Evolutionary conservation across 2,797 vertebrate species (phyloP).

Genomic region (Falco biarmicus): DNA sequence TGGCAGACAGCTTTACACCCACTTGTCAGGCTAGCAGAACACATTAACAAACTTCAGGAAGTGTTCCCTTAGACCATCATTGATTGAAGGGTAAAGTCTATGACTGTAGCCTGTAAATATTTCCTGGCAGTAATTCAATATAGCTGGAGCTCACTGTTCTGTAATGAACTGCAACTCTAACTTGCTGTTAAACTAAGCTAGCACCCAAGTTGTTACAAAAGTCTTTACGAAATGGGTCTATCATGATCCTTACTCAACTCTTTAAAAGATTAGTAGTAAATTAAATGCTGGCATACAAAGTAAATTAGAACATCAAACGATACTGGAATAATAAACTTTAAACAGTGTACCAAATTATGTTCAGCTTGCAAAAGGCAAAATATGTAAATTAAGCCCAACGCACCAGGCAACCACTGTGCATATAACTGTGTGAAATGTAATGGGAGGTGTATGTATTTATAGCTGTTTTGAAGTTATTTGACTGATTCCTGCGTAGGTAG

Average conservation of each 20-base stretch:
- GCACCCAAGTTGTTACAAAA: neutral
- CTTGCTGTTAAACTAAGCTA: constrained; percentile 29
- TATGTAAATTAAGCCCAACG: constrained; percentile 66
- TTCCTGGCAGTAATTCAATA: constrained; percentile 75
- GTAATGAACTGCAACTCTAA: constrained; percentile 65
- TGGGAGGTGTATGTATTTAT: constrained; percentile 32
- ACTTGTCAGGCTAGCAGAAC: constrained; percentile 55
- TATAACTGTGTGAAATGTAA: constrained; percentile 58
- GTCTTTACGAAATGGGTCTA: constrained; percentile 42
- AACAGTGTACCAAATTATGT: constrained; percentile 66
- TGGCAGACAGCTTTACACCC: constrained; percentile 48
- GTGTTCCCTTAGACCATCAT: constrained; percentile 39
- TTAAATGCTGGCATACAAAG: constrained; percentile 44
- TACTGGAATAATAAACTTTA: constrained; percentile 69
- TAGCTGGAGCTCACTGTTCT: constrained; percentile 28
- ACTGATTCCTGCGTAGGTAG: constrained; percentile 37
- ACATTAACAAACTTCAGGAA: constrained; percentile 45
- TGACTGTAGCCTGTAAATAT: constrained; percentile 68
- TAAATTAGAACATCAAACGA: constrained; percentile 72
- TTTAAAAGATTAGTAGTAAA: constrained; percentile 65
- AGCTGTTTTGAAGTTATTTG: constrained; percentile 37
- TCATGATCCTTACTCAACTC: constrained; percentile 42
- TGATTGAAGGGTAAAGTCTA: constrained; percentile 69
- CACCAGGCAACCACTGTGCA: constrained; percentile 47
- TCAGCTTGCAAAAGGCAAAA: constrained; percentile 66